Conservation (phyloP, 1,140 invertebrate genomes). For the Drosophila bocqueti region DNA sequence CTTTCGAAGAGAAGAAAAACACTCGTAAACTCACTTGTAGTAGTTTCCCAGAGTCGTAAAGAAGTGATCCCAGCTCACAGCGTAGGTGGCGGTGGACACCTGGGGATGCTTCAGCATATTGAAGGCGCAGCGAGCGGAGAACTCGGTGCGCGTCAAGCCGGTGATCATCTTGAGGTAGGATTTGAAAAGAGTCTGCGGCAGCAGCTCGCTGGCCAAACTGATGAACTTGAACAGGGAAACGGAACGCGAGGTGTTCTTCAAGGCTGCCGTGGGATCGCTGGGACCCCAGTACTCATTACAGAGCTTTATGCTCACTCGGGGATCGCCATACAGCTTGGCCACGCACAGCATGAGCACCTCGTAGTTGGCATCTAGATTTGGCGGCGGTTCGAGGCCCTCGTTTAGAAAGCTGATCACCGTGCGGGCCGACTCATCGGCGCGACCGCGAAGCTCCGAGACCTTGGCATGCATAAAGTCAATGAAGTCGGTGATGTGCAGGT, state of each 20-base stretch:
- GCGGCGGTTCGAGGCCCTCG: slow-evolving; percentile 93
- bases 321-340: slow-evolving; percentile 91
- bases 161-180: slow-evolving; percentile 95
- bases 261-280: slow-evolving; percentile 83
- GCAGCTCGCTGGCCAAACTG: slow-evolving; percentile 92
- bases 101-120: slow-evolving; percentile 91
- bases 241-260: slow-evolving; percentile 86
- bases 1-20: no score
- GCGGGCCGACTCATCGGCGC: slow-evolving; percentile 95
- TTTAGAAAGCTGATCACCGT: slow-evolving; percentile 92
- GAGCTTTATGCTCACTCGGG: slow-evolving; percentile 90
- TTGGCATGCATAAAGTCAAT: slow-evolving; percentile 97
- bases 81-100: slow-evolving; percentile 85
- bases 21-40: slow-evolving; percentile 85
- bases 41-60: slow-evolving; percentile 94
- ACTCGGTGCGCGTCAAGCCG: slow-evolving; percentile 90
- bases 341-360: slow-evolving; percentile 93
- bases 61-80: slow-evolving; percentile 95
- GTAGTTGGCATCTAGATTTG: slow-evolving; percentile 91
- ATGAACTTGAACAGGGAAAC: slow-evolving; percentile 96
- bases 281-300: slow-evolving; percentile 94
- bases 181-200: slow-evolving; percentile 94
- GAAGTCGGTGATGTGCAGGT: slow-evolving; percentile 95
- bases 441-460: slow-evolving; percentile 89
- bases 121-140: slow-evolving; percentile 92